Conservation (phyloP, 2,113 vertebrate species). For the Pomatorhinus ruficollis region DNA sequence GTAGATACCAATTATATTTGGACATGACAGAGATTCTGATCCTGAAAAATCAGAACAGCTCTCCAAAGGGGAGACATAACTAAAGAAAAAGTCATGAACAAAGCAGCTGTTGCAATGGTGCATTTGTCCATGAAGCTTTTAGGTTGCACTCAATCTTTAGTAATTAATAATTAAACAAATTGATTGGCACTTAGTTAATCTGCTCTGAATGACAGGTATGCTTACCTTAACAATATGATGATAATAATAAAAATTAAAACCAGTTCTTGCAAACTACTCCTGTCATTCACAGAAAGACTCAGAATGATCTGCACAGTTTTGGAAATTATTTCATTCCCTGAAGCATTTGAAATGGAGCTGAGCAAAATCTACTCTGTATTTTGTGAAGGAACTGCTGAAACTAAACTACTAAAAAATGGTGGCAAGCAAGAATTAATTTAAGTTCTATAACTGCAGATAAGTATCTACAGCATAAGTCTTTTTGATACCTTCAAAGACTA, state of each 20-base stretch:
- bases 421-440: slow-evolving; percentile 35
- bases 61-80: background rate
- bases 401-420: background rate
- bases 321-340: slow-evolving; percentile 5
- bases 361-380: background rate
- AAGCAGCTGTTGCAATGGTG: background rate
- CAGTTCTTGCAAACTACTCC: background rate
- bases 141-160: background rate
- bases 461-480: slow-evolving; percentile 4
- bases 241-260: background rate
- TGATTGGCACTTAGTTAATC: background rate
- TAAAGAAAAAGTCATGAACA: background rate
- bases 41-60: background rate
- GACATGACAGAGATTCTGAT: background rate
- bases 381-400: slow-evolving; percentile 13
- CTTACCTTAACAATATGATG: background rate
- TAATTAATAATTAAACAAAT: background rate
- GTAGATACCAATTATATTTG: background rate
- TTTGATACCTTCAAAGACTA: slow-evolving; percentile 19
- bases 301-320: background rate
- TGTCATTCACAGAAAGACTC: background rate
- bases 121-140: background rate
- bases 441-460: background rate
- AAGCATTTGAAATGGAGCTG: slow-evolving; percentile 18
- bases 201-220: background rate